phyloP scores from a whole-genome alignment of 1,140 invertebrate species.

The Drosophila watanabei region DNA sequence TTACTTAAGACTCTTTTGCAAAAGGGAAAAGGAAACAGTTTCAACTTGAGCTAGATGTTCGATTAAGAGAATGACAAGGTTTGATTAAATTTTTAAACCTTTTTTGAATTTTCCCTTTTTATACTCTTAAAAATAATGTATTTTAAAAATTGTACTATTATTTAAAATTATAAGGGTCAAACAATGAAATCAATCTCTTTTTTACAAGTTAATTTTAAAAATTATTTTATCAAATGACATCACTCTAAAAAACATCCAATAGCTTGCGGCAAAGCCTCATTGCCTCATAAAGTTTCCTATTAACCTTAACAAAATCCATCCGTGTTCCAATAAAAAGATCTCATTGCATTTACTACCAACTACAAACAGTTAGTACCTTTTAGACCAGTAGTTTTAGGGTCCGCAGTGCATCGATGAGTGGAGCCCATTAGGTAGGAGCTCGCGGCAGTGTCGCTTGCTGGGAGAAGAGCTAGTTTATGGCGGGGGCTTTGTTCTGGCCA shows the following conservation, averaged over 20 bases:
- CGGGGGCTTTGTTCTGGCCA: slow-evolving; percentile 39
- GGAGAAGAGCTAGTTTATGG: slow-evolving; percentile 30
- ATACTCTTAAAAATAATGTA: too few relatives aligned
- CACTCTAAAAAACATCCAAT: background rate
- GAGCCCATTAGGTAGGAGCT: slow-evolving; percentile 5
- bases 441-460: slow-evolving; percentile 8
- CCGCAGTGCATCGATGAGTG: slow-evolving; percentile 25
- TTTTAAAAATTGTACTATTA: background rate
- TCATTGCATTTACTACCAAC: slow-evolving; percentile 7
- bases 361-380: slow-evolving; percentile 9
- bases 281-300: background rate
- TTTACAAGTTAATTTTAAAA: background rate
- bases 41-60: slow-evolving; percentile 1
- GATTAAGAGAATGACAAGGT: background rate
- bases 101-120: background rate
- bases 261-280: background rate
- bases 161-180: too few relatives aligned
- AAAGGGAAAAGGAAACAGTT: background rate
- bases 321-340: background rate
- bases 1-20: slow-evolving; percentile 8
- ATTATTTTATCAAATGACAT: background rate
- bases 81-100: background rate
- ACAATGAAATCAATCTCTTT: too few relatives aligned
- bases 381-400: background rate
- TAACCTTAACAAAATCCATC: background rate